phyloP scores from a whole-genome alignment of 2,113 vertebrate genomes.

The Prionailurus bengalensis region DNA sequence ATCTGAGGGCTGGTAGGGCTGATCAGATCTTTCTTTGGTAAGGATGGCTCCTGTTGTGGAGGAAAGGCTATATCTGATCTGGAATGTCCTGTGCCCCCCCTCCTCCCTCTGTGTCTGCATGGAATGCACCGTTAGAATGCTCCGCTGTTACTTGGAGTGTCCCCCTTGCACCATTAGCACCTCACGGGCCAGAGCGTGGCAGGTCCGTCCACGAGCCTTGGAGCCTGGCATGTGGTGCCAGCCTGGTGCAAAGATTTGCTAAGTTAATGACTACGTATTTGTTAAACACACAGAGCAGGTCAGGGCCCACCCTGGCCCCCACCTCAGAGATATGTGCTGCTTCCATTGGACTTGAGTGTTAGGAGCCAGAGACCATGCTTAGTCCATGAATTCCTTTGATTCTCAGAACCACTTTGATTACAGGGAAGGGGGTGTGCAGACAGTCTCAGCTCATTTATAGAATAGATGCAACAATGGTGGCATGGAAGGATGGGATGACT shows the following conservation, averaged over 20 bases:
- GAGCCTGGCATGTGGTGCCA: not conserved
- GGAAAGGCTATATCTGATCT: not conserved
- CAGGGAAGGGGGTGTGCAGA: accelerated
- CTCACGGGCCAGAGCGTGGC: not conserved
- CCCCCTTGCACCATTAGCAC: not conserved
- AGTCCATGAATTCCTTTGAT: not conserved
- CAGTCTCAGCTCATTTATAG: not conserved
- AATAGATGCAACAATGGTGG: not conserved
- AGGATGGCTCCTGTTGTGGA: not conserved
- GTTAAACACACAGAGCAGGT: not conserved
- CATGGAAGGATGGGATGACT: not conserved
- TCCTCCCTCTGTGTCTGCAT: not conserved
- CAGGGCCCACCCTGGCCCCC: not conserved
- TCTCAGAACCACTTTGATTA: not conserved
- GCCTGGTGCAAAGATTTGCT: not conserved
- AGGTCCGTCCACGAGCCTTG: not conserved
- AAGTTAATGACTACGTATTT: not conserved
- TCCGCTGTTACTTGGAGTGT: not conserved
- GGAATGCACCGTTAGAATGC: not conserved
- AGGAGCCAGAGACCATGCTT: not conserved
- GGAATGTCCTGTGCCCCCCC: not conserved
- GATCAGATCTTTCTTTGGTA: not conserved
- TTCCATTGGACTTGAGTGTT: not conserved
- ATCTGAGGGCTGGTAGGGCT: too few relatives aligned
- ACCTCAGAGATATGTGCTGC: not conserved